Evolutionary conservation across 2,888 invertebrate genomes (phyloP), one percentile per base, ranked within the genome.

Genomic region (Tridacna gigas): DNA sequence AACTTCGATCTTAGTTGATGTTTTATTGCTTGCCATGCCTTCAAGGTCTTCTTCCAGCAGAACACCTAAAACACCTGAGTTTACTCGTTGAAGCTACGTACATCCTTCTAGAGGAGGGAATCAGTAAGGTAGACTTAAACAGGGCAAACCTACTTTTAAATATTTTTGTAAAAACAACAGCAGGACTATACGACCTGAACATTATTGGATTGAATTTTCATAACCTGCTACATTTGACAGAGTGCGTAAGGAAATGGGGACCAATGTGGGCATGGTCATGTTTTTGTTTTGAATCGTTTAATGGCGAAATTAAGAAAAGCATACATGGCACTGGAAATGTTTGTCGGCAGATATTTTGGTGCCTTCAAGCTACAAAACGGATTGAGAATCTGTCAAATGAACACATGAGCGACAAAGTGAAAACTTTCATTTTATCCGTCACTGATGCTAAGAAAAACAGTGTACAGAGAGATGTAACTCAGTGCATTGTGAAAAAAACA

Each of bases 241-340:
- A 28, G 5, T 87, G 69, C 79, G 86, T 89, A 7, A 73, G 51
- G 45, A 61, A 25, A 56, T 84, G 84, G 82, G 87, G 89, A n/a
- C 89, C 89, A 22, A 28, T 89, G 12, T 87, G 89, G 89, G 80
- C 81, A 61, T 89, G 86, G 85, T 89, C 87, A 12, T 87, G 87
- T 71, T 87, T 87, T 75, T 25, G 77, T 11, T 89, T 87, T 48
- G 89, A 87, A n/a, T 86, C 82, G 20, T 86, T 86, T 28, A 89
- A 89, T 77, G 88, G 86, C 0, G 79, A 82, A 56, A 81, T 88
- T 11, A 83, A 79, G 37, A 79, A 79, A 18, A 61, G 75, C 20
- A 45, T 88, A 20, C 83, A 86, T 83, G 88, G 84, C 15, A 88
- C 84, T 18, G 88, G 86, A 13, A 83, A 86, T 84, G 84, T 84